A percentile compares a stretch with the other conserved stretches of the same genome.
These are phyloP conservation scores for Aramus guarauna DNA, from an alignment of 2,113 vertebrate species.

Conservation along the genomic window DNA sequence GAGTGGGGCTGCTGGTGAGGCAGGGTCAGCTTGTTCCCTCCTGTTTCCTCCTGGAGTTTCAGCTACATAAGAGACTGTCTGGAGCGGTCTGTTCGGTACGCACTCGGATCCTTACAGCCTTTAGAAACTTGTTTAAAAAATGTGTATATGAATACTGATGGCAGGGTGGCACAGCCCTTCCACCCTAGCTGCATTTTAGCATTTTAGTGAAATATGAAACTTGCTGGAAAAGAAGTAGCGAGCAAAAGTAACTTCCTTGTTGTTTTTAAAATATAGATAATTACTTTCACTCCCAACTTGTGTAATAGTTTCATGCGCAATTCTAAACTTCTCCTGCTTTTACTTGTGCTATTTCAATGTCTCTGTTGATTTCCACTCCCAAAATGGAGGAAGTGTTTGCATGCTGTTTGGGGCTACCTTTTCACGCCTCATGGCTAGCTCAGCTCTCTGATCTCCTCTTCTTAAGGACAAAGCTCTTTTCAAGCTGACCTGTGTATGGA, in stretches of 20 bases:
- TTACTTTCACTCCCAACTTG: neutral
- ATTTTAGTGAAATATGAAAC: neutral
- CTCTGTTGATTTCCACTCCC: neutral
- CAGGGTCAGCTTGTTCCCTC: neutral
- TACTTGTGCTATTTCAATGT: fast-evolving
- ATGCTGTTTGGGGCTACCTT: neutral
- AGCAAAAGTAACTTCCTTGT: neutral
- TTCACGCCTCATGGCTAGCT: neutral
- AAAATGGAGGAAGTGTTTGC: conserved; percentile 1
- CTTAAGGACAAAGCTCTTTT: neutral
- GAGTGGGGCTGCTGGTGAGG: neutral
- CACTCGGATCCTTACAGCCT: neutral
- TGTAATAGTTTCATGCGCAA: neutral
- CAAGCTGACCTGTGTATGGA: neutral
- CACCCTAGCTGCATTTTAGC: neutral
- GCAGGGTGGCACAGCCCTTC: neutral
- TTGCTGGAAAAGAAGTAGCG: neutral
- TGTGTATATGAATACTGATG: neutral
- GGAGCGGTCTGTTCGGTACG: neutral
- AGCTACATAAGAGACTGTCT: neutral
- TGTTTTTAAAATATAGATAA: neutral
- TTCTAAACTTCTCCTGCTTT: neutral
- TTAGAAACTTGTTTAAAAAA: neutral
- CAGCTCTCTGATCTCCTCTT: neutral
- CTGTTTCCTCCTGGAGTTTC: neutral